Percentiles rank a stretch among this genome's conserved stretches.
These are phyloP conservation scores for Porites cylindrica DNA, from an alignment of 92 coral and sea anemone genomes.

Conservation along the genomic window DNA sequence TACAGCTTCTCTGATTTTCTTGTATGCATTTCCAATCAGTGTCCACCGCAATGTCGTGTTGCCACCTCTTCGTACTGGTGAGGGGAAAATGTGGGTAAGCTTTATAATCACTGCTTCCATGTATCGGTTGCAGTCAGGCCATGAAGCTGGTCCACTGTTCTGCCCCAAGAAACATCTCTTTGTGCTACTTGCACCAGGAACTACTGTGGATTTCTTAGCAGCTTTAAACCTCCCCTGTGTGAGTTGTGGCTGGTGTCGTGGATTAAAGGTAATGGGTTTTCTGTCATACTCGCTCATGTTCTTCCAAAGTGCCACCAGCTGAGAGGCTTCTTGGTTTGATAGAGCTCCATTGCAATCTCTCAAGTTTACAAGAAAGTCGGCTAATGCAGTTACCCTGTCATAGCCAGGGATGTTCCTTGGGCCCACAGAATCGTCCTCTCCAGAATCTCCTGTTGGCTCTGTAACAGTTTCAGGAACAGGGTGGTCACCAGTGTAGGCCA, in stretches of 20 bases:
- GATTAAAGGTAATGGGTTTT: conserved; percentile 49
- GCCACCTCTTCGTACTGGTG: too few species aligned
- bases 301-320: conserved; percentile 46
- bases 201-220: conserved; percentile 46
- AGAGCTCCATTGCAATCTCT: conserved; percentile 50
- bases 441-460: not conserved
- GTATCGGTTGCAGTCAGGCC: conserved; percentile 62
- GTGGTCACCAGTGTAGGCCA: conserved; percentile 23
- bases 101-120: conserved; percentile 42
- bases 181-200: conserved; percentile 69
- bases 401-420: conserved; percentile 66
- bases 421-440: conserved; percentile 50
- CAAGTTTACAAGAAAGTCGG: conserved; percentile 32
- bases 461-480: not conserved
- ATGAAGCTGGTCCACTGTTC: conserved; percentile 41
- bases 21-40: conserved; percentile 46
- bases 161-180: conserved; percentile 72
- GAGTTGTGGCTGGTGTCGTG: conserved; percentile 42
- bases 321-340: conserved; percentile 44
- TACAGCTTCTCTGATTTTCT: conserved; percentile 3
- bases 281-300: conserved; percentile 54
- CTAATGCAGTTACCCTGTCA: conserved; percentile 58
- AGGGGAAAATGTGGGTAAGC: too few species aligned
- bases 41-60: conserved; percentile 32
- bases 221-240: conserved; percentile 64